Evolutionary conservation across 1,140 invertebrate genomes (phyloP).

Genomic region (Caenorhabditis latens): DNA sequence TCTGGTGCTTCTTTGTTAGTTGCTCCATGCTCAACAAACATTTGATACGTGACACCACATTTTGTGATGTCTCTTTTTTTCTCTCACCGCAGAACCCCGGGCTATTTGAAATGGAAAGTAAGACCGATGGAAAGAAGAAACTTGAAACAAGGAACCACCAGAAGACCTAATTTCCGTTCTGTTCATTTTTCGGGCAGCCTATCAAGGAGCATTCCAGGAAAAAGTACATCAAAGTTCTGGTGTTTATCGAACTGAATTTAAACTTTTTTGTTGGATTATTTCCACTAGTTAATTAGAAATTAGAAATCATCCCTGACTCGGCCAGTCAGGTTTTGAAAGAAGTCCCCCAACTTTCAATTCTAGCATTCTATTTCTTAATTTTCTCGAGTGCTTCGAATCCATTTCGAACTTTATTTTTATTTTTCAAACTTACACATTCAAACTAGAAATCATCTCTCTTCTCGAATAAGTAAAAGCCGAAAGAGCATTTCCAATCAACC

Average conservation of each 20-base stretch:
- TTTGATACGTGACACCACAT: conserved; percentile 30
- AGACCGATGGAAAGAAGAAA: not conserved
- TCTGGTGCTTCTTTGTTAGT: not conserved
- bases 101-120: conserved; percentile 8
- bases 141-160: not conserved
- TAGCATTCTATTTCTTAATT: no score
- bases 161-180: conserved; percentile 34
- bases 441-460: conserved; percentile 63
- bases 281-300: no score
- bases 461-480: conserved; percentile 70
- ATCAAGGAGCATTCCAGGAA: conserved; percentile 3
- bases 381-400: no score
- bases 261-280: no score
- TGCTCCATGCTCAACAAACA: conserved; percentile 50
- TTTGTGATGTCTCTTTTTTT: not conserved
- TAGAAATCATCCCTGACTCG: not conserved
- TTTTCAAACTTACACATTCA: conserved; percentile 58
- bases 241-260: not conserved
- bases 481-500: conserved; percentile 66
- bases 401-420: no score
- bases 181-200: conserved; percentile 31
- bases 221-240: conserved; percentile 15
- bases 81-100: not conserved
- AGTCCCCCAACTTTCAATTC: no score
- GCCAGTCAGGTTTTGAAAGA: no score